Evolutionary conservation across 2,113 vertebrate genomes (phyloP).

Genomic region (Eleginops maclovinus): DNA sequence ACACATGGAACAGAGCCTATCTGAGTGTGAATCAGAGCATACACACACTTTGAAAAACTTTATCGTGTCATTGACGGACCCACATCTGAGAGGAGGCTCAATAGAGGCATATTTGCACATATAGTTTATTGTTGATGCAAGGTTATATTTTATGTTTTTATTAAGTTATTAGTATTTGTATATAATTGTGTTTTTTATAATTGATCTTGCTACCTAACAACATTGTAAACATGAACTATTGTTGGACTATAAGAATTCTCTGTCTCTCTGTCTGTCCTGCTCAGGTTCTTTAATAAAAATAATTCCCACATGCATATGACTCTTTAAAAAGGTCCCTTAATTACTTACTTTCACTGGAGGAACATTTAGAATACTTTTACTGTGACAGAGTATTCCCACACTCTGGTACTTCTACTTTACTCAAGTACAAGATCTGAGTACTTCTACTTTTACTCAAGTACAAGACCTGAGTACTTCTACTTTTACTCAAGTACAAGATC

Average conservation of each 20-base stretch:
- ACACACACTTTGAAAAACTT: neutral
- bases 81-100: neutral
- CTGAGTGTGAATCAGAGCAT: neutral
- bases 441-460: too few relatives aligned
- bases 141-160: slow-evolving; percentile 31
- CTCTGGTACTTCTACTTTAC: too few relatives aligned
- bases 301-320: neutral
- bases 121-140: slow-evolving; percentile 11
- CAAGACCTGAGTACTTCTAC: too few relatives aligned
- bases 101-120: slow-evolving; percentile 61
- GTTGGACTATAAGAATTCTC: neutral
- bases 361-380: too few relatives aligned
- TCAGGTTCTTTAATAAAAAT: slow-evolving; percentile 33
- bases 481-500: too few relatives aligned
- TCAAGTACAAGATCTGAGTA: too few relatives aligned
- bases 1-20: neutral
- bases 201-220: slow-evolving; percentile 15
- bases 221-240: slow-evolving; percentile 28
- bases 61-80: slow-evolving; percentile 20
- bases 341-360: too few relatives aligned
- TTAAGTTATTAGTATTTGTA: slow-evolving; percentile 39
- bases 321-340: too few relatives aligned
- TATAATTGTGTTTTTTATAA: slow-evolving; percentile 20
- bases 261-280: slow-evolving; percentile 27
- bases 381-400: too few relatives aligned